phyloP scores from a whole-genome alignment of 1,140 invertebrate species.

The Drosophila kepulauana region DNA sequence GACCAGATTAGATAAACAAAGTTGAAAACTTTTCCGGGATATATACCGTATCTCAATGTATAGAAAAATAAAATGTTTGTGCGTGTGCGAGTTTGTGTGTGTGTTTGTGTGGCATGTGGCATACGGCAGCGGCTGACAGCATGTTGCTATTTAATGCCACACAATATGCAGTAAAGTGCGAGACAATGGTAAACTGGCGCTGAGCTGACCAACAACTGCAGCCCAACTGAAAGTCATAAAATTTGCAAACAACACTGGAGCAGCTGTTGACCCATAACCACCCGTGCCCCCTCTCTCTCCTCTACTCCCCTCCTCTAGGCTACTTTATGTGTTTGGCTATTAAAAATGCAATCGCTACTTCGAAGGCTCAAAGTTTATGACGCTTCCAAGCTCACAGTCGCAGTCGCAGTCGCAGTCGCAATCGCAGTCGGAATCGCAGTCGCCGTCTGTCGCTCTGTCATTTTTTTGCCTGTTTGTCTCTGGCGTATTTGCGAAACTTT shows the following conservation, averaged over 20 bases:
- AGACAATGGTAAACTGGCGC: conserved; percentile 41
- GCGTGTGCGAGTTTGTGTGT: conserved; percentile 5
- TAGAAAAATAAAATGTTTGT: conserved; percentile 23
- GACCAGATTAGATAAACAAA: conserved; percentile 74
- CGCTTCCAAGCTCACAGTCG: conserved; percentile 7
- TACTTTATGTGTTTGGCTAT: conserved; percentile 66
- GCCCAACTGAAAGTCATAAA: conserved; percentile 73
- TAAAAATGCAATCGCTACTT: conserved; percentile 77
- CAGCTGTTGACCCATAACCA: conserved; percentile 42
- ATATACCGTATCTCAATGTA: conserved; percentile 7
- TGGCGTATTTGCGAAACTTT: conserved; percentile 74
- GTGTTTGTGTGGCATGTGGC: conserved; percentile 44
- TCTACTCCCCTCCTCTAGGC: neutral
- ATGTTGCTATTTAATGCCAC: conserved; percentile 39
- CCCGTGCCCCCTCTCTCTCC: neutral
- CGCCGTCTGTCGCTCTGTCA: conserved; percentile 7
- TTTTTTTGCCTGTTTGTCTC: conserved; percentile 24
- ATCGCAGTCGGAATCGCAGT: too few species aligned
- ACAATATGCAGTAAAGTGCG: conserved; percentile 65
- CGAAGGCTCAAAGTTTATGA: conserved; percentile 75
- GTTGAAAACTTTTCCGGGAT: conserved; percentile 54
- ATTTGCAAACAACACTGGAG: conserved; percentile 56
- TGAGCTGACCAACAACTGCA: conserved; percentile 61
- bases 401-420: too few species aligned
- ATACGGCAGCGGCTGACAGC: conserved; percentile 19